Percentiles rank a stretch among this genome's conserved stretches.
These are phyloP conservation scores for Polypedilum pembai DNA, from an alignment of 1,140 invertebrate species.

Conservation along the genomic window DNA sequence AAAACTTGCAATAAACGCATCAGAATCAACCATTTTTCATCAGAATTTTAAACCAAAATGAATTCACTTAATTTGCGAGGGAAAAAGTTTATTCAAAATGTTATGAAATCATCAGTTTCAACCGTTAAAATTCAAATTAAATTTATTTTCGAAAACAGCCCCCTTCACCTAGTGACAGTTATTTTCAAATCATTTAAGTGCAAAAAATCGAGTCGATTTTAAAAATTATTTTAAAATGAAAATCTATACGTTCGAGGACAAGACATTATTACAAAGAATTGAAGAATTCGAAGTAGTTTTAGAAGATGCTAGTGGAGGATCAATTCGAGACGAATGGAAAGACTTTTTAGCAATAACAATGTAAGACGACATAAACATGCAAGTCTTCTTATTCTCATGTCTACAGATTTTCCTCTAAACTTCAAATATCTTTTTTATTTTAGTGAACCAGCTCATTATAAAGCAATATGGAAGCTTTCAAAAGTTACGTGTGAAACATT, in stretches of 20 bases:
- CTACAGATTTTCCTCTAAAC: neutral
- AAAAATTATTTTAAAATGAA: neutral
- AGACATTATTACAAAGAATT: neutral
- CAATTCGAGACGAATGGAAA: neutral
- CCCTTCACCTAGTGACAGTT: neutral
- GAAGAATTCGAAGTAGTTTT: neutral
- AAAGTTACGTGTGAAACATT: conserved; percentile 50
- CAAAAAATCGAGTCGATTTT: neutral
- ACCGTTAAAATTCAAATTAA: no score
- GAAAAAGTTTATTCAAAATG: neutral
- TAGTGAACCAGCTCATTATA: conserved; percentile 46
- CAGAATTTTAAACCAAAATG: no score
- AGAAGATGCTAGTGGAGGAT: neutral
- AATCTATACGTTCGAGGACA: neutral
- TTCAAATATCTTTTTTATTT: neutral
- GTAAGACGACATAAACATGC: neutral
- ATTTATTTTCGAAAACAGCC: no score
- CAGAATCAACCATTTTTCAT: no score
- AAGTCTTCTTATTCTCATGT: neutral
- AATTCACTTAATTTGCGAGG: neutral
- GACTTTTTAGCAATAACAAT: neutral
- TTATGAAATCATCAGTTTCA: neutral
- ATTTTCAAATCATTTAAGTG: neutral
- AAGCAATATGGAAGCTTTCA: conserved; percentile 56
- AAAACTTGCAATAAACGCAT: no score